Base-by-base conservation (phyloP, 2,797 vertebrate species). In the Acrocephalus scirpaceus region DNA sequence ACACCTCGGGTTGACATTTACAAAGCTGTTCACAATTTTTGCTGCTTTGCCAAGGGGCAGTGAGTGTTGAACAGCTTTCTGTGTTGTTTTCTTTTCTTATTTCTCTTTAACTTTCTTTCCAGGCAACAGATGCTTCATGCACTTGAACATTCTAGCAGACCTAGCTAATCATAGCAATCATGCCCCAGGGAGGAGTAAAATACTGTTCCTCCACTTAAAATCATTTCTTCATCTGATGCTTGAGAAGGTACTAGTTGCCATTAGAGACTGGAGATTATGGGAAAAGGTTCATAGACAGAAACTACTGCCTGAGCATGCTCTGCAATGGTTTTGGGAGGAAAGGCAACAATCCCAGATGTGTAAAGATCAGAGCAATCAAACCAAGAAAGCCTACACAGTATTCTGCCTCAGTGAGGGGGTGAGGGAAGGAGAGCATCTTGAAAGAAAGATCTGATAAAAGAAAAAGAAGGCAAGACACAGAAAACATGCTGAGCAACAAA, bases 181-280 rank as follows among this genome's bases (percentile, higher is more conserved):
- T 75, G 66, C 70, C 80, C 19, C 25, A 84, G 62, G 77, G 84
- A 94, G 53, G 50, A 96, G 38, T 57, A 86, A 93, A 94, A 77
- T 93, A 83, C 67, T 85, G 62, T 73, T 90, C 64, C 30, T 32
- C 30, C 26, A 38, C 44, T 90, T 60, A 73, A 23, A 92, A 67
- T 81, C 9, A 61, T 77, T 92, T 86, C 61, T 94, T 94, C 61
- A 42, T 70, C 78, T 94, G 75, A 77, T 90, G 72, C 65, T 92
- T 88, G 45, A 74, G 93, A 96, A 83, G 61, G 57, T 92, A 45
- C 65, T 77, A 74, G 72, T 40, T 94, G 57, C 44, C 50, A 48
- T 88, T 73, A 93, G 69, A 88, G 79, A 76, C 36, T 86, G 21
- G 53, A 94, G 69, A 74, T 91, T 67, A 87, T 42, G 53, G 50